Evolutionary conservation across 2,113 vertebrate genomes (phyloP).

Genomic region (Pseudorhombus dupliciocellatus): DNA sequence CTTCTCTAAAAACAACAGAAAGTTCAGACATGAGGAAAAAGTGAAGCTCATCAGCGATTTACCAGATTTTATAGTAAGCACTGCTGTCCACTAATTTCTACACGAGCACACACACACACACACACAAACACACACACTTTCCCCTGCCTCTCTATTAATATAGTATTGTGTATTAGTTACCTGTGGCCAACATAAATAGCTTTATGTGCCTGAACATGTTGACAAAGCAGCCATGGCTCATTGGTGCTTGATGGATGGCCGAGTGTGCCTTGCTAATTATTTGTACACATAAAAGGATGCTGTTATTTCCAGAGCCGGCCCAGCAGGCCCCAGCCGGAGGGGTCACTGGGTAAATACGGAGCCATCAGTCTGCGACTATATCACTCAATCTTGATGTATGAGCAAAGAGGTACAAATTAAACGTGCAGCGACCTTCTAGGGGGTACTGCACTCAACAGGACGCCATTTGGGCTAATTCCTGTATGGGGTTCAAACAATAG

Average conservation of each 20-base stretch:
- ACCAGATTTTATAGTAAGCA: slow-evolving; percentile 28
- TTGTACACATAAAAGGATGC: slow-evolving; percentile 84
- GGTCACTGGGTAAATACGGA: slow-evolving; percentile 79
- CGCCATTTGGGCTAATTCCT: slow-evolving; percentile 81
- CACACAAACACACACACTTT: slow-evolving; percentile 7
- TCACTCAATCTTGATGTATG: slow-evolving; percentile 86
- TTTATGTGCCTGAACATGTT: slow-evolving; percentile 76
- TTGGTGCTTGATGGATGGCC: slow-evolving; percentile 81
- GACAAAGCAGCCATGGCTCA: slow-evolving; percentile 76
- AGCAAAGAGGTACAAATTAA: slow-evolving; percentile 84
- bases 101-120: slow-evolving; percentile 27
- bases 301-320: slow-evolving; percentile 78
- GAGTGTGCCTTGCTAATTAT: slow-evolving; percentile 81
- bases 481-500: slow-evolving; percentile 80
- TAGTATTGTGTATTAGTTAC: slow-evolving; percentile 67
- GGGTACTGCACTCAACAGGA: slow-evolving; percentile 77
- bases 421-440: slow-evolving; percentile 72
- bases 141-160: slow-evolving; percentile 30
- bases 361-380: slow-evolving; percentile 80
- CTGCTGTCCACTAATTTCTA: slow-evolving; percentile 6
- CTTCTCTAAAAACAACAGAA: not conserved
- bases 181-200: slow-evolving; percentile 76
- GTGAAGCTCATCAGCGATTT: slow-evolving; percentile 6
- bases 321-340: slow-evolving; percentile 67
- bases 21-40: slow-evolving; percentile 7